These are phyloP conservation scores for Sebastes wilsoni DNA, from an alignment of 2,797 vertebrate species.

Conservation along the genomic window DNA sequence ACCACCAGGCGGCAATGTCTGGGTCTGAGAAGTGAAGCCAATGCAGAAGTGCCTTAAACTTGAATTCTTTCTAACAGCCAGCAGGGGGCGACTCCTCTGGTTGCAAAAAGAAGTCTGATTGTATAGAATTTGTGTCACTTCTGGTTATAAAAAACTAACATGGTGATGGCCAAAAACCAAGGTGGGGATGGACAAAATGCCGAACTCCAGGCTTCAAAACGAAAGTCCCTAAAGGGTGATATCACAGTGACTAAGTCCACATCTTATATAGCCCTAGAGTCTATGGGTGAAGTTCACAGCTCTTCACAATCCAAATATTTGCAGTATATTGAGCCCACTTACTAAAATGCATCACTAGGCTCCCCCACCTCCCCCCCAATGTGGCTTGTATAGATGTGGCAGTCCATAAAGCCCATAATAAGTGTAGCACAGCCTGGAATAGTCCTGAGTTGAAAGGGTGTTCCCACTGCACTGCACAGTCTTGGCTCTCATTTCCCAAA, in stretches of 20 bases:
- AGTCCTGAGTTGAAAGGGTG: slow-evolving; percentile 51
- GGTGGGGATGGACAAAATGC: accelerated
- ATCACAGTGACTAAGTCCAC: too few relatives aligned
- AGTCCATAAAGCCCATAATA: slow-evolving; percentile 49
- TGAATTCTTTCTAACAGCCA: too few relatives aligned
- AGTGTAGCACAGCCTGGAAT: slow-evolving; percentile 57
- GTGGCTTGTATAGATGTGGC: slow-evolving; percentile 40
- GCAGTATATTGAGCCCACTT: neutral
- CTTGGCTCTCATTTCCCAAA: slow-evolving; percentile 38
- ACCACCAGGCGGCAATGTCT: neutral
- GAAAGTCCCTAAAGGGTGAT: too few relatives aligned
- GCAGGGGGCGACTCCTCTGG: too few relatives aligned
- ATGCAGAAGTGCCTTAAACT: too few relatives aligned
- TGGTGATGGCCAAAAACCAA: too few relatives aligned
- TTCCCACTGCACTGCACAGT: slow-evolving; percentile 29
- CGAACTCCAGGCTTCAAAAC: too few relatives aligned
- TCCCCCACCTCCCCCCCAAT: neutral
- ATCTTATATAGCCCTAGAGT: too few relatives aligned
- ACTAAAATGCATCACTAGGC: slow-evolving; percentile 4
- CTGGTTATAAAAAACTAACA: too few relatives aligned
- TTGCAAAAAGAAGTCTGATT: too few relatives aligned
- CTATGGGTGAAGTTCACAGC: neutral
- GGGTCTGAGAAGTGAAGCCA: too few relatives aligned
- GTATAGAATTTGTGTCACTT: accelerated
- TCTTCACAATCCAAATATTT: neutral